Conservation (phyloP, 2,113 vertebrate genomes). For the Sciurus niger region DNA sequence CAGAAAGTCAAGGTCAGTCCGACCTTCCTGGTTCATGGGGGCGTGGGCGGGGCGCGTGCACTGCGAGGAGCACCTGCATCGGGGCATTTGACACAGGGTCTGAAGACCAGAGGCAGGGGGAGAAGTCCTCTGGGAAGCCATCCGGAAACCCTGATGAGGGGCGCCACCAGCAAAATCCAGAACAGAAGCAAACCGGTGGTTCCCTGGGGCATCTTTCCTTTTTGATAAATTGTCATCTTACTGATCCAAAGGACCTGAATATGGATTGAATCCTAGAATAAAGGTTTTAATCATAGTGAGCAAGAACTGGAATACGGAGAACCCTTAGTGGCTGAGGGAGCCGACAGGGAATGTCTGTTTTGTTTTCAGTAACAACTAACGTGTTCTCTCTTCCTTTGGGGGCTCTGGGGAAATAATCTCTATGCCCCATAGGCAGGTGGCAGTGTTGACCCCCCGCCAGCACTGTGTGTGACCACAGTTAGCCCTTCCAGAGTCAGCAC, state of each 20-base stretch:
- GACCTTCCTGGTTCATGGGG: accelerated
- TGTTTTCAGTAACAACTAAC: neutral
- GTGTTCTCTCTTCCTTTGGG: neutral
- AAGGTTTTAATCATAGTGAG: neutral
- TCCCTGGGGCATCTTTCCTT: neutral
- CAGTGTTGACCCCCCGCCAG: neutral
- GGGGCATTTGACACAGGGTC: neutral
- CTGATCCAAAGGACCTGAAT: neutral
- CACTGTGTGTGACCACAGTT: neutral
- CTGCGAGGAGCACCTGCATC: accelerated
- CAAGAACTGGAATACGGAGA: neutral
- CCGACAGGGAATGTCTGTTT: neutral
- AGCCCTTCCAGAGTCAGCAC: neutral
- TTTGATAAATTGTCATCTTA: neutral
- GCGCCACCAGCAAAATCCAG: neutral
- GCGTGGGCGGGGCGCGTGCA: accelerated
- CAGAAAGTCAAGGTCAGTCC: conserved; percentile 98
- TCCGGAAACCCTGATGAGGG: neutral
- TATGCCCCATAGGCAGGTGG: neutral
- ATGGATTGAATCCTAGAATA: neutral
- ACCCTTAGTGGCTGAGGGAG: neutral
- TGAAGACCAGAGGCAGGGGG: neutral
- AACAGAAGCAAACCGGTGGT: neutral
- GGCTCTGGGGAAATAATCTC: neutral
- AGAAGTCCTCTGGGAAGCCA: neutral